Evolutionary conservation across 1,140 invertebrate genomes (phyloP), one percentile per base, ranked within the genome.

Genomic region (Episyrphus balteatus): DNA sequence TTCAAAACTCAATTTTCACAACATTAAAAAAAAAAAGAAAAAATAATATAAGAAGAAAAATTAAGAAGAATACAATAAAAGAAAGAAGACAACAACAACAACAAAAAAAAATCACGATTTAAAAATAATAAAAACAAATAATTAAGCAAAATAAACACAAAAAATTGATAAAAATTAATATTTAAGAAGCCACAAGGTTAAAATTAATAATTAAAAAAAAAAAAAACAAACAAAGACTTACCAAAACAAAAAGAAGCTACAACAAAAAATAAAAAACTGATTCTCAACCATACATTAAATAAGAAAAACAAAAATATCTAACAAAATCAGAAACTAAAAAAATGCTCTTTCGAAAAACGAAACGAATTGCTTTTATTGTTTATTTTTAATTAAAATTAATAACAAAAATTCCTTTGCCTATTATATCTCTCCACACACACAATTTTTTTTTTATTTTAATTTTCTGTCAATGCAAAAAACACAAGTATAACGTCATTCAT

Each of bases 1-100:
- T 14, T 38, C 39, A 37, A 62, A 61, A 58, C 60, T 56, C 59
- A 52, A 55, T 57, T 50, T 55, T 55, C 59, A 54, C 51, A 57
- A 55, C 49, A 47, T 44, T 48, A 54, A 50, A 48, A 47, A 45
- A 61, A 56, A 51, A 46, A 56, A 54, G 41, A 54, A 30, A 33
- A 49, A 51, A 39, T 42, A 44, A 33, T 51, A 26, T 48, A 44
- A 49, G 40, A 47, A 58, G 52, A 46, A 17, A 26, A 54, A 43
- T 50, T 46, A 46, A 41, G 52, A 51, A 36, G 47, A 48, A 11
- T 44, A 40, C 37, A 18, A 32, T 49, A 15, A 49, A 41, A 37
- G 14, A 46, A 30, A 33, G 21, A 42, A 33, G 31, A 39, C 32
- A 49, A 50, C 47, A 47, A 50, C 47, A 47, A 45, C 8, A 10